Evolutionary conservation across 35 echinoderm and acorn worm species (phyloP).

Genomic region (Apostichopus japonicus): DNA sequence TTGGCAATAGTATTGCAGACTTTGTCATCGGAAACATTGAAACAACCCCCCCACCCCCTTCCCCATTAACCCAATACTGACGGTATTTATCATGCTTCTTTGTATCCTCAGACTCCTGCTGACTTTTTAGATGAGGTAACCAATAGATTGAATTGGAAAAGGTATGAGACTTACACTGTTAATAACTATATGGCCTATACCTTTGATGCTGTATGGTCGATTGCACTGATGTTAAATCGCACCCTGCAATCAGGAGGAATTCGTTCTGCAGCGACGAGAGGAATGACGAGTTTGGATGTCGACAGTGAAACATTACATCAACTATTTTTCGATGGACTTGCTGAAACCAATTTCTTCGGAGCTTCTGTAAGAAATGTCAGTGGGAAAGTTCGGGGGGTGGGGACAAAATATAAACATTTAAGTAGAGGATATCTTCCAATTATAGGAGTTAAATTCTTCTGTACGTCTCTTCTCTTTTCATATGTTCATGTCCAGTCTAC

Average conservation of each 20-base stretch:
- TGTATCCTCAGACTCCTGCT: neutral
- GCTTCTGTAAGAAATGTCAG: neutral
- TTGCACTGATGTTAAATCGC: constrained; percentile 22
- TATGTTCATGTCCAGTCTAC: no score
- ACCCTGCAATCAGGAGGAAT: neutral
- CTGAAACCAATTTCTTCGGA: constrained; percentile 22
- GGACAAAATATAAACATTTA: no score
- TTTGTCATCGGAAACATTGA: no score
- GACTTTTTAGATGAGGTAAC: constrained; percentile 25
- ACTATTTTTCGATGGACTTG: neutral
- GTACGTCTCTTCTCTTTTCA: no score
- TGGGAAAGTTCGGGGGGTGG: no score
- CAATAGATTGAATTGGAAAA: neutral
- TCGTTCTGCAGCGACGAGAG: neutral
- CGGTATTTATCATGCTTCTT: neutral
- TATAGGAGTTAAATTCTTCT: no score
- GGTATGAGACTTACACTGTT: neutral
- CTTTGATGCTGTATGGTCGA: constrained; percentile 29
- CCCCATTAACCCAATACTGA: no score
- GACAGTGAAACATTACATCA: neutral
- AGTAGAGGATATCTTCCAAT: no score
- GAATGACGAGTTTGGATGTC: neutral
- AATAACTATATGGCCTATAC: constrained; percentile 39
- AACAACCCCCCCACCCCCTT: no score
- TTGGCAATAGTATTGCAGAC: no score